These are phyloP conservation scores for Opisthocomus hoazin DNA, from an alignment of 2,113 vertebrate genomes.

Conservation along the genomic window DNA sequence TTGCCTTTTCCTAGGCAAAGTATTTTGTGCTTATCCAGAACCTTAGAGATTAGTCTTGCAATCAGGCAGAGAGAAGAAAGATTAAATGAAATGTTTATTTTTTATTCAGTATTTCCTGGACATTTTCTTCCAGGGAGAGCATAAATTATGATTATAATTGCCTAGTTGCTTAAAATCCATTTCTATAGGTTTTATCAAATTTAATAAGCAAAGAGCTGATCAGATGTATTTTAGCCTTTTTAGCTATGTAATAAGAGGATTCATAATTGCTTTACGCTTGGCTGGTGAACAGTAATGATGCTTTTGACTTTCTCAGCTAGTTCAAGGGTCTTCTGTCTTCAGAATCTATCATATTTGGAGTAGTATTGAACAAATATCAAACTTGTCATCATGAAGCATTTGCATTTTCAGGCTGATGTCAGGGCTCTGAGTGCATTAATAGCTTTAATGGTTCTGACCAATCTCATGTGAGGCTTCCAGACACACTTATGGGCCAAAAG, in stretches of 20 bases:
- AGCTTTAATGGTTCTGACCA: neutral
- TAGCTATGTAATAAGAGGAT: neutral
- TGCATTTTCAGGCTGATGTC: neutral
- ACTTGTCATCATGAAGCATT: neutral
- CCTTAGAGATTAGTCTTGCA: neutral
- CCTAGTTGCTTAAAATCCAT: neutral
- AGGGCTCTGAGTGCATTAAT: neutral
- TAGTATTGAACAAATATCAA: neutral
- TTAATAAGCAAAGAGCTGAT: neutral
- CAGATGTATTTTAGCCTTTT: neutral
- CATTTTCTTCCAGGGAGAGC: neutral
- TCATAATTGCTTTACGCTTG: neutral
- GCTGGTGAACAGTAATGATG: neutral
- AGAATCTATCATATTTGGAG: neutral
- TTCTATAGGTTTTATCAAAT: neutral
- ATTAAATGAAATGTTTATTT: neutral
- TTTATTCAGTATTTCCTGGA: neutral
- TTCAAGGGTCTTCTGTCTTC: neutral
- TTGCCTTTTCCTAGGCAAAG: neutral
- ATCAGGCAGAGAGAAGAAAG: neutral
- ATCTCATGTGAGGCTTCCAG: neutral
- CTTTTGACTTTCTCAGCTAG: neutral
- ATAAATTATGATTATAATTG: neutral
- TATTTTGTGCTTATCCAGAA: neutral
- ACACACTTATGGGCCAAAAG: neutral